Base-by-base conservation (phyloP, 2,888 invertebrate genomes). In the Teinopalpus imperialis region DNA sequence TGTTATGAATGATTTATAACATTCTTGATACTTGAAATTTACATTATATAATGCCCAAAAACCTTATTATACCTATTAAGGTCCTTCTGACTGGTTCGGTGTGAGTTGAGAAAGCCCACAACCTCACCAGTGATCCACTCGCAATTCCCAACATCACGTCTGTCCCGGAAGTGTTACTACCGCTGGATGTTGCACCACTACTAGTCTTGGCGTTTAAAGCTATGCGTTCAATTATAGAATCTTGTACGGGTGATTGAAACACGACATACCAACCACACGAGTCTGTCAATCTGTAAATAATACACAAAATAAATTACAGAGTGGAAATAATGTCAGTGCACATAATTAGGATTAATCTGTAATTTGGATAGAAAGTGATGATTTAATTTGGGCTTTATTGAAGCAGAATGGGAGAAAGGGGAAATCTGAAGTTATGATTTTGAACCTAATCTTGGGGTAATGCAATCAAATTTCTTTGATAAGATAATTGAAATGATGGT, bases 191-290 rank as follows among this genome's bases (percentile, higher is more conserved):
- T 0, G 77, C 79, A 0, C 76, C 67, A 0, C 81, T 80, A 1
- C 78, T 72, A 0, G 90, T 90, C 60, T 92, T 92, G 0, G 92
- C 92, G 54, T 98, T 97, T 53, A 98, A 93, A 0, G 98, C 98
- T 59, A 98, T 95, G 46, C 98, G 91, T 72, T 98, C 97, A 59
- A 99, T 97, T 6, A 93, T 92, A 1, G 93, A 92, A 61, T 97
- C 97, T 67, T 98, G 95, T 52, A 96, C 94, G 0, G 97, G 96
- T 53, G 98, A 97, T 43, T 96, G 97, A 83, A 98, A 98, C 5
- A 96, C 94, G 63, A 96, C 93, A 69, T 97, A 97, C 98, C 98
- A 99, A 3, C 98, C 98, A 57, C 95, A 96, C 0, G 97, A 97
- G 78, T 99, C 98, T 80, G 98, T 98, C 68, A 98, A 92, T 69